Conservation (phyloP, 2,797 vertebrate genomes). For the Lepilemur septentrionalis region DNA sequence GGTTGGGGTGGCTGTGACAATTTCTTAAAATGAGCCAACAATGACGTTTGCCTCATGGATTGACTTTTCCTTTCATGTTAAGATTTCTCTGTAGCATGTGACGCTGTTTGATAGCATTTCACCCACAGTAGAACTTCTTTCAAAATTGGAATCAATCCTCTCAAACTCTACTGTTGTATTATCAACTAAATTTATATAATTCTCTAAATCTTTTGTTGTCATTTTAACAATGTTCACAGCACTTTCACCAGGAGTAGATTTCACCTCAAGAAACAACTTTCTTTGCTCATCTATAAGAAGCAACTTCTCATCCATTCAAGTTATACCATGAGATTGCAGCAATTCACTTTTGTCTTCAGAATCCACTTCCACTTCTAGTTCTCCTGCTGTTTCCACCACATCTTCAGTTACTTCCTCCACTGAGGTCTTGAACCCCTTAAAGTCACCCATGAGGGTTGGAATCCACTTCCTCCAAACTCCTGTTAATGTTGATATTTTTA, state of each 20-base stretch:
- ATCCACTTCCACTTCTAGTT: neutral
- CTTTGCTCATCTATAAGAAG: neutral
- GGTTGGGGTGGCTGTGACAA: neutral
- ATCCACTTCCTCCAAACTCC: neutral
- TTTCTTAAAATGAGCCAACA: neutral
- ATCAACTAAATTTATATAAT: neutral
- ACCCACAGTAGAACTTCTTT: neutral
- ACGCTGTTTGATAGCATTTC: neutral
- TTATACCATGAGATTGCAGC: neutral
- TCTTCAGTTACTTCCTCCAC: neutral
- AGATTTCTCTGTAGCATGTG: neutral
- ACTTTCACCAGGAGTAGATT: neutral
- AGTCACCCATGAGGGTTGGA: neutral
- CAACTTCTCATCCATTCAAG: neutral
- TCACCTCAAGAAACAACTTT: neutral
- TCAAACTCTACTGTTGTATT: neutral
- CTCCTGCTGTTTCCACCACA: neutral
- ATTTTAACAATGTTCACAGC: neutral
- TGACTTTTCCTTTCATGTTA: neutral
- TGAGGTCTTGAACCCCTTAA: neutral
- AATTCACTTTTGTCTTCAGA: neutral
- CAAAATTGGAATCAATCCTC: neutral
- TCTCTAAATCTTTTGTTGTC: neutral
- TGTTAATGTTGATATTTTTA: neutral
- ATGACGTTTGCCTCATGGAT: neutral